phyloP scores from a whole-genome alignment of 1,140 invertebrate species.

The Thalassaphorura encarpata region DNA sequence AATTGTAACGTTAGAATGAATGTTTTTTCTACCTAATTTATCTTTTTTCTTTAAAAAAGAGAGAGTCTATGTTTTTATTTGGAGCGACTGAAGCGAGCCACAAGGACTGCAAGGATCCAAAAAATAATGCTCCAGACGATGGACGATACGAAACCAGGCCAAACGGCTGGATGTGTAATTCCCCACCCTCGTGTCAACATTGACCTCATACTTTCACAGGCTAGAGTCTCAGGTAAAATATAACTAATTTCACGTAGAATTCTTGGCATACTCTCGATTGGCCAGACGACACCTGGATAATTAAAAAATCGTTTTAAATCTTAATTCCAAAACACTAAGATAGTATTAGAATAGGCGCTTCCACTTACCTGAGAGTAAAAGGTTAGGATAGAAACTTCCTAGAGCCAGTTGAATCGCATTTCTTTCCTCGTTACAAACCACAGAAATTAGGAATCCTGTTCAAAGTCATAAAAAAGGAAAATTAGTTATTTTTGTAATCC shows the following conservation, averaged over 20 bases:
- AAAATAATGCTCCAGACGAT: conserved; percentile 81
- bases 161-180: conserved; percentile 68
- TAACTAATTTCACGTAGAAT: conserved; percentile 63
- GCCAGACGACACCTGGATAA: conserved; percentile 71
- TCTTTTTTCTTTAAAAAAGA: too few species aligned
- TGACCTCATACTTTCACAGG: conserved; percentile 76
- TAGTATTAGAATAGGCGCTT: too few species aligned
- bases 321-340: not conserved
- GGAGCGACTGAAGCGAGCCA: conserved; percentile 45
- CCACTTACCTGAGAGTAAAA: conserved; percentile 71
- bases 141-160: conserved; percentile 76
- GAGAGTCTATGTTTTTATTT: too few species aligned
- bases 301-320: not conserved
- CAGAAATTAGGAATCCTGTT: conserved; percentile 76
- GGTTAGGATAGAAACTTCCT: conserved; percentile 84
- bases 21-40: too few species aligned
- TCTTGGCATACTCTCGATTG: conserved; percentile 82
- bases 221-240: conserved; percentile 77
- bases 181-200: conserved; percentile 84
- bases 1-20: too few species aligned
- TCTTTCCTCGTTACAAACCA: conserved; percentile 74
- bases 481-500: not conserved
- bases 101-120: conserved; percentile 65
- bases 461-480: conserved; percentile 12
- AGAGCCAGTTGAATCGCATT: conserved; percentile 86